These are phyloP conservation scores for Pelochelys cantorii DNA, from an alignment of 2,797 vertebrate genomes.

Conservation along the genomic window DNA sequence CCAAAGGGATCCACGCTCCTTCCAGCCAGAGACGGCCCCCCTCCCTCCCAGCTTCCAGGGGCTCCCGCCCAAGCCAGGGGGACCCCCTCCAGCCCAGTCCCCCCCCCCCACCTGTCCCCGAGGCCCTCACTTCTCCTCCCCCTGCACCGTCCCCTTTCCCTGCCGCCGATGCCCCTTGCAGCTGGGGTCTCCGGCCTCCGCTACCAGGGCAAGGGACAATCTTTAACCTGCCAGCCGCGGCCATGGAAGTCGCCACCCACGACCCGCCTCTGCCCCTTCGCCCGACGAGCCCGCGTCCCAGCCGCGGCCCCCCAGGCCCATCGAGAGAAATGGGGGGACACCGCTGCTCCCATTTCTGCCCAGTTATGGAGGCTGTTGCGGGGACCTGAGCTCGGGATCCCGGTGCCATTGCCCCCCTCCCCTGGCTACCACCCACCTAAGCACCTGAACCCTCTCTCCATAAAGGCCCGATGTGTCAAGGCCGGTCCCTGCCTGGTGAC, in stretches of 20 bases:
- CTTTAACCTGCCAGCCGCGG: neutral
- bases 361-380: too few species aligned
- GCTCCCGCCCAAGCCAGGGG: neutral
- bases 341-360: neutral
- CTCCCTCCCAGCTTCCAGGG: too few species aligned
- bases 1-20: neutral
- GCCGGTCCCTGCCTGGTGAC: neutral
- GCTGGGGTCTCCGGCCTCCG: neutral
- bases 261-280: neutral
- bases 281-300: constrained; percentile 11
- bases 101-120: neutral
- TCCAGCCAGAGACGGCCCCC: neutral
- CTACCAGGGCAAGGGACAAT: neutral
- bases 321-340: too few species aligned
- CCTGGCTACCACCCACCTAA: constrained; percentile 17
- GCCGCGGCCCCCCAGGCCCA: neutral
- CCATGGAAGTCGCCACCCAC: neutral
- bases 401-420: neutral
- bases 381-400: neutral
- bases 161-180: neutral
- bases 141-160: neutral
- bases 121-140: neutral
- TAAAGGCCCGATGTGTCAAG: neutral
- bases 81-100: neutral
- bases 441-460: neutral